phyloP scores from a whole-genome alignment of 2,113 vertebrate genomes.

The Notiomystis cincta region DNA sequence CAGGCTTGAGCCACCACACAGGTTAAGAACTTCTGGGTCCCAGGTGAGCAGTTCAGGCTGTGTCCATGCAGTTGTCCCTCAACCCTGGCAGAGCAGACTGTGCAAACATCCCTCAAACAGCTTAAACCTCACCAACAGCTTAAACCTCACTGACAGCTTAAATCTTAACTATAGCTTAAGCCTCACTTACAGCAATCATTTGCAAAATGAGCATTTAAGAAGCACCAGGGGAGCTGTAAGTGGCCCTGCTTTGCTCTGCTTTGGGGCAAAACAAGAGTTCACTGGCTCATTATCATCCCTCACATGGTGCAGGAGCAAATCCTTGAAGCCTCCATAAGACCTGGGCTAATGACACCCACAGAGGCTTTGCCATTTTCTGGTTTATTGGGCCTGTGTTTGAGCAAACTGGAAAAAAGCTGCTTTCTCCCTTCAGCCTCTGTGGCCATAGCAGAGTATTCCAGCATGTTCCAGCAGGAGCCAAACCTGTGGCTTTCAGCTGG shows the following conservation, averaged over 20 bases:
- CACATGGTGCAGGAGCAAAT: not conserved
- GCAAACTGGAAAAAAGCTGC: not conserved
- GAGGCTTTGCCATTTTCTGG: not conserved
- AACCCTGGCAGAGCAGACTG: not conserved
- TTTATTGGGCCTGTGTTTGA: not conserved
- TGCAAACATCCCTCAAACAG: not conserved
- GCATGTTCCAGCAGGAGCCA: not conserved
- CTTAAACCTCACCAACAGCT: not conserved
- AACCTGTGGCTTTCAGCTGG: not conserved
- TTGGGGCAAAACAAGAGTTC: not conserved
- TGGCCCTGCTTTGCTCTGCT: not conserved
- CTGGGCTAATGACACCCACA: not conserved
- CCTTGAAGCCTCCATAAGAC: not conserved
- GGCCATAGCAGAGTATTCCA: not conserved
- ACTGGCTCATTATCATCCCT: not conserved
- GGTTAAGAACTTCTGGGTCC: not conserved
- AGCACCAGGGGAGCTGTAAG: not conserved
- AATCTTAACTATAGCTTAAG: not conserved
- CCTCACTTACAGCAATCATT: not conserved
- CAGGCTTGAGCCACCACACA: not conserved
- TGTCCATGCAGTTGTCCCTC: not conserved
- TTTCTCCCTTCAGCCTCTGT: not conserved
- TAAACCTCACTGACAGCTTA: not conserved
- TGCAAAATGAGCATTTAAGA: not conserved
- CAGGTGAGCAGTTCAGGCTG: not conserved